Evolutionary conservation across 1,140 invertebrate genomes (phyloP).

Genomic region (Octopus sinensis): DNA sequence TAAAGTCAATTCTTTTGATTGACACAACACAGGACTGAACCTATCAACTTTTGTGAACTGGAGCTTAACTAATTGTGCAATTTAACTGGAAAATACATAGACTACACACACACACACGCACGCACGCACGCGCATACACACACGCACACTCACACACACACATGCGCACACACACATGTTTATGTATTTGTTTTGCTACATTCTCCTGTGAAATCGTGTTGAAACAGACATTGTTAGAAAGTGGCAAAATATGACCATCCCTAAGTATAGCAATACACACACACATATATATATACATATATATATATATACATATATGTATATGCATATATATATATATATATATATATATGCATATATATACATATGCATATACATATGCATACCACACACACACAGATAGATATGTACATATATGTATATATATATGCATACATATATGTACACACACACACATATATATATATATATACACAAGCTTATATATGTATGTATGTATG

Average conservation of each 20-base stretch:
- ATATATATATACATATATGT: constrained; percentile 8
- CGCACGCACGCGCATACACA: background rate
- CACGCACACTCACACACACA: background rate
- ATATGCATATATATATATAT: background rate
- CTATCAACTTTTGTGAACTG: too few species aligned
- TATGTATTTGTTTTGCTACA: too few species aligned
- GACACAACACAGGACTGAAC: too few species aligned
- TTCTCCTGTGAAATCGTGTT: too few species aligned
- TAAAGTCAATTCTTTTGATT: too few species aligned
- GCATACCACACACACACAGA: background rate
- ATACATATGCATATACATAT: constrained; percentile 4
- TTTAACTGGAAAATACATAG: too few species aligned
- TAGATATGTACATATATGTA: background rate
- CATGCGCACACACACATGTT: background rate
- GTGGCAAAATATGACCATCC: background rate
- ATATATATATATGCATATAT: background rate
- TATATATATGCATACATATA: background rate
- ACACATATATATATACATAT: background rate
- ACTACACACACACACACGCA: background rate
- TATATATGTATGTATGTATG: too few species aligned
- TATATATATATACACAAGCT: constrained; percentile 5
- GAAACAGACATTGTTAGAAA: background rate
- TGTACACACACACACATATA: background rate
- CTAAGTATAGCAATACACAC: background rate
- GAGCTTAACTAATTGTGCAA: too few species aligned